phyloP scores from a whole-genome alignment of 1,140 invertebrate species.

The Achroia grisella region DNA sequence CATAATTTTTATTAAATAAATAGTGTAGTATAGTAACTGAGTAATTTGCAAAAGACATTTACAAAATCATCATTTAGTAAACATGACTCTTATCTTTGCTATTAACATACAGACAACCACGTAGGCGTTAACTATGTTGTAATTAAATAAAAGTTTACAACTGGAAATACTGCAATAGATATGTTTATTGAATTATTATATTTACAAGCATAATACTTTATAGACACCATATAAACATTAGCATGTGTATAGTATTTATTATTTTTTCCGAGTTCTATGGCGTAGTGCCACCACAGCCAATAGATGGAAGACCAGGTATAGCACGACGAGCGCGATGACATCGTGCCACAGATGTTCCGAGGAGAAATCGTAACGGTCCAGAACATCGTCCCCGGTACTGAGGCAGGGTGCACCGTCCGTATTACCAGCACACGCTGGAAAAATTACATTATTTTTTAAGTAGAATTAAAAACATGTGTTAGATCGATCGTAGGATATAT shows the following conservation, averaged over 20 bases:
- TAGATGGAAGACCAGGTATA: slow-evolving; percentile 82
- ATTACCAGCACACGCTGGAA: slow-evolving; percentile 78
- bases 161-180: background rate
- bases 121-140: too few relatives aligned
- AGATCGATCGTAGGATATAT: too few relatives aligned
- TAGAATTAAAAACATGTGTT: too few relatives aligned
- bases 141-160: background rate
- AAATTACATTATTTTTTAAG: too few relatives aligned
- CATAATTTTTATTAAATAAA: too few relatives aligned
- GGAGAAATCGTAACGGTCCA: slow-evolving; percentile 82
- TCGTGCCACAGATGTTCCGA: slow-evolving; percentile 78
- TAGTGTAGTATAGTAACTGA: too few relatives aligned
- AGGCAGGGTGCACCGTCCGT: slow-evolving; percentile 80
- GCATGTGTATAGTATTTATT: slow-evolving; percentile 19
- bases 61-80: too few relatives aligned
- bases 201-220: slow-evolving; percentile 8
- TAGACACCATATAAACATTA: background rate
- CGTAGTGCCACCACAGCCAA: slow-evolving; percentile 80
- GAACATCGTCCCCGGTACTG: slow-evolving; percentile 79
- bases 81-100: too few relatives aligned
- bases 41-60: too few relatives aligned
- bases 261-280: slow-evolving; percentile 77
- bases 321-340: slow-evolving; percentile 76
- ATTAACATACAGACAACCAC: too few relatives aligned
- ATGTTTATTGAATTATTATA: too few relatives aligned